Percentiles rank a stretch among this genome's conserved stretches.
Evolutionary conservation across 2,888 invertebrate species (phyloP).

Genomic region (Polyommatus iphigenia): DNA sequence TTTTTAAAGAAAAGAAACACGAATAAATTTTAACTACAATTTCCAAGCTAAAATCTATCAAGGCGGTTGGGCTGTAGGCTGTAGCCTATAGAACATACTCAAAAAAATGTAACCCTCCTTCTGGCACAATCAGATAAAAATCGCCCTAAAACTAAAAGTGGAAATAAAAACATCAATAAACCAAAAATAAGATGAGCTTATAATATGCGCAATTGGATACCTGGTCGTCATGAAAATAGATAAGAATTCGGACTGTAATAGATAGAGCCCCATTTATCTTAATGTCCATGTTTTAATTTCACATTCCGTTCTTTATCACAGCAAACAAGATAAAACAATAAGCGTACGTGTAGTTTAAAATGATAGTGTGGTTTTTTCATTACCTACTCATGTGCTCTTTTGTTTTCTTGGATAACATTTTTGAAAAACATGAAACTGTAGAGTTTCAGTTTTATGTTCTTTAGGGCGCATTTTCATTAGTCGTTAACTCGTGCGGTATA

Average conservation of each 20-base stretch:
- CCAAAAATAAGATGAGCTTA: neutral
- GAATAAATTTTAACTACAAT: neutral
- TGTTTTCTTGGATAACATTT: neutral
- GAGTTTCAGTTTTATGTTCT: too few relatives aligned
- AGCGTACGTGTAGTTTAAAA: neutral
- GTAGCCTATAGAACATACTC: too few relatives aligned
- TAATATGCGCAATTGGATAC: neutral
- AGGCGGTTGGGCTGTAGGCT: too few relatives aligned
- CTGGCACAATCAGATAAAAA: too few relatives aligned
- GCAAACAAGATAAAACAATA: slow-evolving; percentile 33
- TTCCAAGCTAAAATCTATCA: neutral
- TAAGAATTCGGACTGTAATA: slow-evolving; percentile 12
- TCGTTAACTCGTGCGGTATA: too few relatives aligned
- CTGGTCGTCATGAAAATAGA: neutral
- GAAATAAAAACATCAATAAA: neutral
- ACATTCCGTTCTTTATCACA: slow-evolving; percentile 33
- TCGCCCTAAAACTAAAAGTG: too few relatives aligned
- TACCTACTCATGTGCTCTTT: neutral
- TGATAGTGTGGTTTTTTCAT: neutral
- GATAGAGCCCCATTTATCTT: slow-evolving; percentile 35
- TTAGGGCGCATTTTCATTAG: too few relatives aligned
- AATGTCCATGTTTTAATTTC: slow-evolving; percentile 30
- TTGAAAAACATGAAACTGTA: neutral
- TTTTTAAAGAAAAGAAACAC: neutral
- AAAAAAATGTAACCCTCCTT: too few relatives aligned